Evolutionary conservation across 2,113 vertebrate genomes (phyloP).

Genomic region (Pachycephala philippinensis): DNA sequence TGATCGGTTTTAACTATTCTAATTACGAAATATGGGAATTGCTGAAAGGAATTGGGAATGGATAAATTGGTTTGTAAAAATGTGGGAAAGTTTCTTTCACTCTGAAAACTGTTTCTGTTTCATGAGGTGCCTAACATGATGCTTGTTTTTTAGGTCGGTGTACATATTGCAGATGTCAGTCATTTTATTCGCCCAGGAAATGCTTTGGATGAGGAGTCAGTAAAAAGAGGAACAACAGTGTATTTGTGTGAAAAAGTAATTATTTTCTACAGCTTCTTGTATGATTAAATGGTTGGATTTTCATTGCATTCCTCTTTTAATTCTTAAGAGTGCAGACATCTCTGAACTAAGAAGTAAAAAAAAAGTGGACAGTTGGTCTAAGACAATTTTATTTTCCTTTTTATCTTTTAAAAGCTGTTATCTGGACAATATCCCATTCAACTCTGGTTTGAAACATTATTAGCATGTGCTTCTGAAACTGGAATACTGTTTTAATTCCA

Average conservation of each 20-base stretch:
- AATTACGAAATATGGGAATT: neutral
- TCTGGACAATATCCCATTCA: neutral
- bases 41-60: neutral
- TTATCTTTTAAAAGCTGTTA: neutral
- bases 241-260: slow-evolving; percentile 93
- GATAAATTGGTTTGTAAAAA: neutral
- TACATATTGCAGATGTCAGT: slow-evolving; percentile 97
- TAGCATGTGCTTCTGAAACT: neutral
- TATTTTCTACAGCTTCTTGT: neutral
- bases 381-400: neutral
- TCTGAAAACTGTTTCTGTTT: neutral
- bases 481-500: neutral
- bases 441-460: neutral
- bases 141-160: slow-evolving; percentile 82
- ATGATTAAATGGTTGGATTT: neutral
- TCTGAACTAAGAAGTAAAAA: neutral
- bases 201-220: slow-evolving; percentile 91
- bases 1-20: neutral
- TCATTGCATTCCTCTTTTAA: neutral
- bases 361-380: neutral
- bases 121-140: neutral
- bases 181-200: slow-evolving; percentile 96
- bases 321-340: neutral
- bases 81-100: neutral
- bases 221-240: slow-evolving; percentile 92